Base-by-base conservation (phyloP, 2,888 invertebrate genomes). In the Andrena flavipes region DNA sequence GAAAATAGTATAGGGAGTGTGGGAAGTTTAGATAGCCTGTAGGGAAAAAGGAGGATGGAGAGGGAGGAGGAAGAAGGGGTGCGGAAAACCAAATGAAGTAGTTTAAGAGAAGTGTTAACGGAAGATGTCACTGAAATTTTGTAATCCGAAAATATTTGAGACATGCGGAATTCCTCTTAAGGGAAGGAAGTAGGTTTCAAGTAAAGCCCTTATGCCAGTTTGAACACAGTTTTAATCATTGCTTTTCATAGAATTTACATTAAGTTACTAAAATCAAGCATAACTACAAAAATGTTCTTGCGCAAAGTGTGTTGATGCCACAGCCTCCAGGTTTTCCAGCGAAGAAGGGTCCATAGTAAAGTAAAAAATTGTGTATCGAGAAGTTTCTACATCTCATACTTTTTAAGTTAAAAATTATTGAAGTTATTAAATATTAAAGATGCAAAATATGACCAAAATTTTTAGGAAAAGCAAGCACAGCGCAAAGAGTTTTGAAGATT, bases 401-500 rank as follows among this genome's bases (percentile, higher is more conserved):
- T 51, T 51, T 51, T n/a, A n/a, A 51, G n/a, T 7, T 51, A 16
- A 51, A 20, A 51, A 51, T 51, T n/a, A 51, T 51, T n/a, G 49
- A 51, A 51, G n/a, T 51, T 20, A n/a, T 51, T n/a, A n/a, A 20
- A 51, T 51, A n/a, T n/a, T 0, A 51, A 51, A n/a, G 2, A 20
- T 51, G n/a, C 6, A 51, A 49, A 49, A 49, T 49, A n/a, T 49
- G 5, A 49, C 2, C n/a, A n/a, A 49, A 49, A 49, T 49, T 49
- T 49, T 49, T 0, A 49, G 49, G n/a, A 49, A 49, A 49, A 49
- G n/a, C 49, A n/a, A 49, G 49, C n/a, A n/a, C n/a, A 49, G 49
- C 49, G n/a, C 49, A 49, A 49, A 49, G n/a, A n/a, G n/a, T 49
- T 49, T 49, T 49, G n/a, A n/a, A 49, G 49, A 49, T 49, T 49